Base-by-base conservation (phyloP, 2,113 vertebrate species). In the Monarcha castaneiventris region DNA sequence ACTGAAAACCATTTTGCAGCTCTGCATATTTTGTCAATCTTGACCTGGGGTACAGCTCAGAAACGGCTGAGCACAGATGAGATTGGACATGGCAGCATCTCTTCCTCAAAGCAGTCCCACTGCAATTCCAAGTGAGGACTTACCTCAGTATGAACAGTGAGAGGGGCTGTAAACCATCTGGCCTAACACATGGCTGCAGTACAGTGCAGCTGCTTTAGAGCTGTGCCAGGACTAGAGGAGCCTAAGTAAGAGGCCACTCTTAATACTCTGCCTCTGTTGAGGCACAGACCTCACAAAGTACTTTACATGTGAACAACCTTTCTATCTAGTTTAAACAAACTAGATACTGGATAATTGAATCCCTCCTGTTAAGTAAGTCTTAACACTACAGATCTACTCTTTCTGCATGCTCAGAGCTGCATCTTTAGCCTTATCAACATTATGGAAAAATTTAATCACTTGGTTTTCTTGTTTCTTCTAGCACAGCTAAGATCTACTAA, bases 301-400 rank as follows among this genome's bases (percentile, higher is more conserved):
- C 20, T 78, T 68, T 15, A 75, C 39, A 39, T 1, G 58, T 0
- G 0, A n/a, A 66, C 4, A 14, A 35, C 15, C 39, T 9, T 83
- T 93, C 69, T 17, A 30, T 15, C 22, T n/a, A 14, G 16, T 54
- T 86, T 74, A 86, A 92, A 72, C 2, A 9, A 74, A 77, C 44
- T 13, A 62, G 76, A 52, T 18, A 61, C 1, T 21, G 48, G 10
- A 4, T 22, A 52, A 78, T 54, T 52, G 69, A 74, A 76, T 37
- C 20, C 23, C 23, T 54, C 30, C 10, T 3, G 7, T 23, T 69
- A 58, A 74, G 2, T 13, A 71, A 12, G 4, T 41, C 37, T 25
- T 27, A 52, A 69, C 0, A 4, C 43, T 39, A 33, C 33, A 73
- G 21, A 84, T 71, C 10, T 63, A 20, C 16, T 90, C 22, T 14